Percentiles rank a stretch among this genome's conserved stretches.
phyloP scores from a whole-genome alignment of 2,888 invertebrate species.

The Leucoma salicis region DNA sequence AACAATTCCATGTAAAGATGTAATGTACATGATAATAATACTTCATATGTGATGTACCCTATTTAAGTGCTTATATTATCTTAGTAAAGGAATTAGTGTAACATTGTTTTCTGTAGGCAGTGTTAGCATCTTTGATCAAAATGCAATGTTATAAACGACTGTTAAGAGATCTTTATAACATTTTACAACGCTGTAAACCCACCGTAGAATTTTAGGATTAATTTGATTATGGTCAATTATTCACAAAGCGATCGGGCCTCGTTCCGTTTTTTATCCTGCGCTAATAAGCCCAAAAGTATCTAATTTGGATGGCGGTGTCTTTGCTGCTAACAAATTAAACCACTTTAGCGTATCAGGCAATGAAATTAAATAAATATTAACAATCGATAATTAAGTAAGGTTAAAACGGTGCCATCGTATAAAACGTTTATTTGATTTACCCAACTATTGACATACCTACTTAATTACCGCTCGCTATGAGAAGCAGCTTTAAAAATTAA shows the following conservation, averaged over 20 bases:
- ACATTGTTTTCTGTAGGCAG: conserved; percentile 5
- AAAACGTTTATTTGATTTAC: conserved; percentile 54
- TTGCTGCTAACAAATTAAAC: conserved; percentile 79
- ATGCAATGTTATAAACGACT: conserved; percentile 66
- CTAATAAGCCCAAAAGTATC: conserved; percentile 80
- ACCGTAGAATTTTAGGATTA: conserved; percentile 81
- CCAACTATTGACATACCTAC: conserved; percentile 41
- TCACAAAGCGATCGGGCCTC: conserved; percentile 73
- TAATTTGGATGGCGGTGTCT: conserved; percentile 79
- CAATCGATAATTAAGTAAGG: conserved; percentile 78
- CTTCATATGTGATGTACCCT: too few species aligned
- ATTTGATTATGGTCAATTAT: conserved; percentile 82
- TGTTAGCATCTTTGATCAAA: conserved; percentile 40
- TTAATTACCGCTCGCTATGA: conserved; percentile 30
- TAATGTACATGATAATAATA: too few species aligned
- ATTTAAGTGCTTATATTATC: too few species aligned
- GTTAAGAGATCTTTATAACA: conserved; percentile 77
- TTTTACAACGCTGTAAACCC: conserved; percentile 80
- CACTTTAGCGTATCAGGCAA: conserved; percentile 78
- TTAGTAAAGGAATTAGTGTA: neutral
- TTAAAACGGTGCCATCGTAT: conserved; percentile 63
- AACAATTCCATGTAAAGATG: too few species aligned
- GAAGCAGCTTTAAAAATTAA: conserved; percentile 31
- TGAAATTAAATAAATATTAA: conserved; percentile 76
- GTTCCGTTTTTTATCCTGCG: conserved; percentile 70